Evolutionary conservation across 2,797 vertebrate genomes (phyloP).

Genomic region (Anguilla megastoma): DNA sequence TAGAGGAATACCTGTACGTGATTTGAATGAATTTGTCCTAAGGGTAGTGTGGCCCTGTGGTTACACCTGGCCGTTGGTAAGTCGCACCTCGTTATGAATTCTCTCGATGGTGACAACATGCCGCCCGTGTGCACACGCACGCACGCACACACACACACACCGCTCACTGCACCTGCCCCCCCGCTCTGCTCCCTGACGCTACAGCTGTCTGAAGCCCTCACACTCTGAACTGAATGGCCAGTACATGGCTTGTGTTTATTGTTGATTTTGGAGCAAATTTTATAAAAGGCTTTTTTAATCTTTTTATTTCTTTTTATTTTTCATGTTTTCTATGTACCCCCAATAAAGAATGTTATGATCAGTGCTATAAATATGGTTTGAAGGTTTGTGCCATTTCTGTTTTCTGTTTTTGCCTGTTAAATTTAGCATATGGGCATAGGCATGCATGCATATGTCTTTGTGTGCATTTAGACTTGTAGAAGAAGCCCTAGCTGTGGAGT

Average conservation of each 20-base stretch:
- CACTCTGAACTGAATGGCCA: conserved; percentile 19
- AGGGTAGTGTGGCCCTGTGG: background rate
- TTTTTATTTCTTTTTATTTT: conserved; percentile 23
- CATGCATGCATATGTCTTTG: background rate
- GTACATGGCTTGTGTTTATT: conserved; percentile 5
- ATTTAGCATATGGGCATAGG: background rate
- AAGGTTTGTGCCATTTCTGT: background rate
- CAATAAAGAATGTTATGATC: conserved; percentile 22
- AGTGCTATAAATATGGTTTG: background rate
- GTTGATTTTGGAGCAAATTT: conserved; percentile 21
- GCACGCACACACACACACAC: background rate
- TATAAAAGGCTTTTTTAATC: conserved; percentile 21
- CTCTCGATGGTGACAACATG: background rate
- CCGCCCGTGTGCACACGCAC: background rate
- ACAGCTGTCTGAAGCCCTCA: background rate
- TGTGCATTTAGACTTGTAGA: too few relatives aligned
- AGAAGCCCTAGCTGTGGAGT: too few relatives aligned
- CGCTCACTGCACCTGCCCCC: background rate
- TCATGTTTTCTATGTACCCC: conserved; percentile 19
- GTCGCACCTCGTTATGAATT: background rate
- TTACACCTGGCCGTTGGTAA: background rate
- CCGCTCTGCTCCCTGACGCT: background rate
- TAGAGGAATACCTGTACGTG: background rate
- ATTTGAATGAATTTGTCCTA: background rate
- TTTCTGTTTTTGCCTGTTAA: background rate